Evolutionary conservation across 2,113 vertebrate genomes (phyloP).

Genomic region (Tylochromis polylepis): DNA sequence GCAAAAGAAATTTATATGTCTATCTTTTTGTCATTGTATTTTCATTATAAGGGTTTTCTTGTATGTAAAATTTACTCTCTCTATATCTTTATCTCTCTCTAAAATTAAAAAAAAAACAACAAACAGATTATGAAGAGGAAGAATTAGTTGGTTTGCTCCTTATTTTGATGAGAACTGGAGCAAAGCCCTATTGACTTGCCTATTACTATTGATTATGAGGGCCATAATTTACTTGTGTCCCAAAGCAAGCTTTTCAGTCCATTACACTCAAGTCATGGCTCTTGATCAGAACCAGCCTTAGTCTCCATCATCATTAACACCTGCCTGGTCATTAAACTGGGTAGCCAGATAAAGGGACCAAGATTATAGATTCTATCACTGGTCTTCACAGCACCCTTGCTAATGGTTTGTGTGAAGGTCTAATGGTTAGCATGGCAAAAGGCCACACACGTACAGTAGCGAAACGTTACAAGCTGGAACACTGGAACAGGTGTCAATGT

Average conservation of each 20-base stretch:
- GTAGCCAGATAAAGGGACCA: conserved; percentile 51
- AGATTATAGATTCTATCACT: conserved; percentile 53
- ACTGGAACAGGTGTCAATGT: not conserved
- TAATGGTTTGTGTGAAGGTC: conserved; percentile 48
- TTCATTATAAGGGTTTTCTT: not conserved
- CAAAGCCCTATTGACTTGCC: conserved; percentile 56
- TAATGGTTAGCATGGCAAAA: conserved; percentile 21
- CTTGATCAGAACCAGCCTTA: conserved; percentile 27
- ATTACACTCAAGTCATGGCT: conserved; percentile 58
- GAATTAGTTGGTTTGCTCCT: conserved; percentile 44
- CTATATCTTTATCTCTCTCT: accelerated
- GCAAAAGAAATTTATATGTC: not conserved
- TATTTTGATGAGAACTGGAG: conserved; percentile 36
- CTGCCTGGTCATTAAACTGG: conserved; percentile 48
- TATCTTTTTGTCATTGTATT: not conserved
- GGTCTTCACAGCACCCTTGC: conserved; percentile 8
- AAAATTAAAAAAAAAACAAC: not conserved
- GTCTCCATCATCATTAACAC: conserved; percentile 73
- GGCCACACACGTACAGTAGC: not conserved
- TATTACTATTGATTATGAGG: conserved; percentile 60
- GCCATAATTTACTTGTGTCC: conserved; percentile 68
- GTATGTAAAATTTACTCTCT: not conserved
- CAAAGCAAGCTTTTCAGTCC: conserved; percentile 67
- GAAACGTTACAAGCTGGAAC: not conserved
- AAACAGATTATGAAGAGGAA: not conserved